A percentile compares a stretch with the other conserved stretches of the same genome.
phyloP scores from a whole-genome alignment of 2,797 vertebrate species.

The Eulemur coronatus region DNA sequence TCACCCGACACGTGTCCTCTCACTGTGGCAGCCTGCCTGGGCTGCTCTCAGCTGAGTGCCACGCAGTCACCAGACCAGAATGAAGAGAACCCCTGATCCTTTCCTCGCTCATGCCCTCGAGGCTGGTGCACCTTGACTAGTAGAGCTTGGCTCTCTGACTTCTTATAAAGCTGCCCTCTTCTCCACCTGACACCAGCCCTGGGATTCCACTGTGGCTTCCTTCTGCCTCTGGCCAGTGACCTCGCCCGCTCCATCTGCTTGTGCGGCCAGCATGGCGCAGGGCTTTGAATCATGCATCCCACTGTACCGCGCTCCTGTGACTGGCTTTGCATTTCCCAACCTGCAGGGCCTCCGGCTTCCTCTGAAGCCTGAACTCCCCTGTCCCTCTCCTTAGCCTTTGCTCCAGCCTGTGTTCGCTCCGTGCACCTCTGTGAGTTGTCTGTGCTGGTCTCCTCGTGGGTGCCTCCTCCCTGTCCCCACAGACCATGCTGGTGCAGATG shows the following conservation, averaged over 20 bases:
- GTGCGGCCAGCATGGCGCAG: background rate
- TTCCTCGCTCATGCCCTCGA: background rate
- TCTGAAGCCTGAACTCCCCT: background rate
- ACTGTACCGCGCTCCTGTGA: rapidly evolving
- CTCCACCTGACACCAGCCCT: background rate
- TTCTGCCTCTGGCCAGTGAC: background rate
- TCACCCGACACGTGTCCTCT: background rate
- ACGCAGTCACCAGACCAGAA: rapidly evolving
- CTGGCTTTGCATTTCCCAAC: background rate
- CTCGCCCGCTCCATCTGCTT: rapidly evolving
- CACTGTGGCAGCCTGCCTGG: too few relatives aligned
- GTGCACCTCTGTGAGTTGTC: background rate
- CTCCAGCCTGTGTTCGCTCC: too few relatives aligned
- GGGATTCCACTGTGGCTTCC: background rate
- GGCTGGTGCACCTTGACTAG: too few relatives aligned
- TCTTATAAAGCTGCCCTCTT: background rate
- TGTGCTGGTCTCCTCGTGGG: rapidly evolving
- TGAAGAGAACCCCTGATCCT: too few relatives aligned
- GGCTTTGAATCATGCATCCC: rapidly evolving
- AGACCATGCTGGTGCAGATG: too few relatives aligned
- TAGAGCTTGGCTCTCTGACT: background rate
- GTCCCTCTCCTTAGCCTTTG: rapidly evolving
- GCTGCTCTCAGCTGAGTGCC: rapidly evolving
- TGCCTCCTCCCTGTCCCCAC: background rate
- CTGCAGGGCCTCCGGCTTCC: background rate